Evolutionary conservation across 2,797 vertebrate genomes (phyloP).

Genomic region (Morelia viridis): DNA sequence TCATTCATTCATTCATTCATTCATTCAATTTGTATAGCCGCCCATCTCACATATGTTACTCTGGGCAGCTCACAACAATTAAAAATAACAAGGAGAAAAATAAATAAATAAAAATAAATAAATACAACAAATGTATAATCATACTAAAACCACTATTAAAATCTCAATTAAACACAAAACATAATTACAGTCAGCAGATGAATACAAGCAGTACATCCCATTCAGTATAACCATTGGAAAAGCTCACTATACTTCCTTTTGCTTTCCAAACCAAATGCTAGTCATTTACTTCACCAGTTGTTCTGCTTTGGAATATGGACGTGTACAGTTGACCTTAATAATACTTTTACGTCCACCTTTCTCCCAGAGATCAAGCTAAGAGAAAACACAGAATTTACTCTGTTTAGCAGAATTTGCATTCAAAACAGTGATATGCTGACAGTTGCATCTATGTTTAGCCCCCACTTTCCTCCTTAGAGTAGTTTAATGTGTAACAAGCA

Average conservation of each 20-base stretch:
- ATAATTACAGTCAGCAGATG: background rate
- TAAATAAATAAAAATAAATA: background rate
- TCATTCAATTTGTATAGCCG: background rate
- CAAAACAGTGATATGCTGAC: background rate
- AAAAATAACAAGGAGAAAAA: background rate
- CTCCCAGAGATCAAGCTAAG: background rate
- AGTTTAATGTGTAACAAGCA: background rate
- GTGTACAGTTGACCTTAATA: background rate
- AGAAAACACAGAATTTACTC: background rate
- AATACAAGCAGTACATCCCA: background rate
- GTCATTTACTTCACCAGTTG: background rate
- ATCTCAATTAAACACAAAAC: too few species aligned
- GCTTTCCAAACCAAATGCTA: background rate
- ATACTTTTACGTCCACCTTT: background rate
- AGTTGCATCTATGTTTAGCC: background rate
- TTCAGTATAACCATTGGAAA: background rate
- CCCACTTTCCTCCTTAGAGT: background rate
- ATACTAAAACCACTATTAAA: background rate
- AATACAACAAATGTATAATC: background rate
- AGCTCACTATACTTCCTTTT: background rate
- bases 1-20: background rate
- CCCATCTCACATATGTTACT: background rate
- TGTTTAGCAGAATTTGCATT: background rate
- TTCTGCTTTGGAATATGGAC: background rate
- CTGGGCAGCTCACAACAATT: background rate